Conservation (phyloP, 2,888 invertebrate genomes). For the Entomobrya proxima region DNA sequence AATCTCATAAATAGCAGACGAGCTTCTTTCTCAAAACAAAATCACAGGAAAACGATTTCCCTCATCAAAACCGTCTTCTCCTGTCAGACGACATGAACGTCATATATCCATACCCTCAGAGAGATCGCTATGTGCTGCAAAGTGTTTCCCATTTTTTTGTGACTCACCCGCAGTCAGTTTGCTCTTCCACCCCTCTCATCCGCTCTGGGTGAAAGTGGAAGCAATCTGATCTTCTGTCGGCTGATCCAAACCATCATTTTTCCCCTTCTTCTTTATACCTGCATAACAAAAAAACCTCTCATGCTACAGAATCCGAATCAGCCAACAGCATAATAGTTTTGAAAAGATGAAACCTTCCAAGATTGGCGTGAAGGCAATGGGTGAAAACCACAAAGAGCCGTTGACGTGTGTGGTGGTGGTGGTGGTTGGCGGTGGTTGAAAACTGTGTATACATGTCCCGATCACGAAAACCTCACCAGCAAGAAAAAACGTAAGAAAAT, state of each 20-base stretch:
- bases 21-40: slow-evolving; percentile 18
- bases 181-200: slow-evolving; percentile 13
- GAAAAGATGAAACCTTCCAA: background rate
- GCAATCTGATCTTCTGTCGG: slow-evolving; percentile 12
- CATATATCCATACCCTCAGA: too few relatives aligned
- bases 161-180: slow-evolving; percentile 7
- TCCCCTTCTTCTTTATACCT: background rate
- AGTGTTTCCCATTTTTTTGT: background rate
- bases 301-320: background rate
- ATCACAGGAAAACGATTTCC: slow-evolving; percentile 23
- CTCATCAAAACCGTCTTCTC: background rate
- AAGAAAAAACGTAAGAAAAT: background rate
- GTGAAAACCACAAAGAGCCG: background rate
- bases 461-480: too few relatives aligned
- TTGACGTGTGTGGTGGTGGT: background rate
- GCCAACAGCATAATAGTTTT: background rate
- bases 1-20: slow-evolving; percentile 15
- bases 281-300: too few relatives aligned
- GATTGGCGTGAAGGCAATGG: background rate
- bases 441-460: background rate
- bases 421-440: slow-evolving; percentile 11
- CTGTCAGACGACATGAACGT: background rate
- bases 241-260: too few relatives aligned
- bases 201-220: slow-evolving; percentile 29
- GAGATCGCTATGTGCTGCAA: background rate